Conservation (phyloP, 35 echinoderm and acorn worm genomes). For the Apostichopus californicus region DNA sequence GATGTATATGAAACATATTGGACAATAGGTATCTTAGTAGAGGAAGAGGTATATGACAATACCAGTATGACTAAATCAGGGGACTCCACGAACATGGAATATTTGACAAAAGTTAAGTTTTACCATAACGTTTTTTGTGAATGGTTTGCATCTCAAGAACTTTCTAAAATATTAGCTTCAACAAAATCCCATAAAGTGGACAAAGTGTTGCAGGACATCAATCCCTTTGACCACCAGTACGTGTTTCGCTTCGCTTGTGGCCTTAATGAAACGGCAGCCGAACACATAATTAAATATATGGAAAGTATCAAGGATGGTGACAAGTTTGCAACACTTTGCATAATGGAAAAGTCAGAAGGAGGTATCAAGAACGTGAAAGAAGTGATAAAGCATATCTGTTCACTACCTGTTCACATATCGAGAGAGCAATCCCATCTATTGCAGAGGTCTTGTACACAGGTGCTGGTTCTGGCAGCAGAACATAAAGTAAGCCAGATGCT, state of each 20-base stretch:
- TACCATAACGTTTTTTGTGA: slow-evolving; percentile 14
- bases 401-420: background rate
- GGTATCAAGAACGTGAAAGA: background rate
- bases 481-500: background rate
- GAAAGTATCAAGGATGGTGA: background rate
- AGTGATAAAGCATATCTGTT: background rate
- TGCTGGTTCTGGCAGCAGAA: background rate
- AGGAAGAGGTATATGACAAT: slow-evolving; percentile 9
- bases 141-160: background rate
- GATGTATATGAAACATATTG: background rate
- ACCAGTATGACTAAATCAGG: background rate
- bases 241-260: background rate
- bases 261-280: background rate
- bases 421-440: background rate
- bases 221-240: slow-evolving; percentile 1
- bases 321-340: background rate
- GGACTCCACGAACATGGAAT: background rate
- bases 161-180: background rate
- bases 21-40: background rate
- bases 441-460: background rate
- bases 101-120: background rate
- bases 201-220: background rate
- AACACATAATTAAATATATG: background rate
- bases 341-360: background rate
- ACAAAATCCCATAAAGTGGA: background rate